Evolutionary conservation across 2,113 vertebrate species (phyloP), one percentile per base, ranked within the genome.

Genomic region (Salvelinus namaycush): DNA sequence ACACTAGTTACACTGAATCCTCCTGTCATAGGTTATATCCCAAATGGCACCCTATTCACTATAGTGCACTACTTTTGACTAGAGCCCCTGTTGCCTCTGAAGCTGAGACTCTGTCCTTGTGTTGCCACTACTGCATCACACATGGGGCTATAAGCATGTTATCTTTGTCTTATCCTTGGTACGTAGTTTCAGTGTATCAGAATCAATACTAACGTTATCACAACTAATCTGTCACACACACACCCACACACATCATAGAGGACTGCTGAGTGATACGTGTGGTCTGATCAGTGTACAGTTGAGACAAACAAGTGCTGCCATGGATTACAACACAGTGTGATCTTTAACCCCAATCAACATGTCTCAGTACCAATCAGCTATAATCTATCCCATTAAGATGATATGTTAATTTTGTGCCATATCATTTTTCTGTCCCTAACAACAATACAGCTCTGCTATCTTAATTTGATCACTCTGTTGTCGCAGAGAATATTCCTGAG

Each of bases 1-100:
- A 88, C 74, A 44, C 34, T 9, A 51, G 16, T 65, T 62, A 78
- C 59, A 39, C 24, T 70, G 62, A 73, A 65, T 69, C 76, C 51
- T 14, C 20, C 22, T 24, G 4, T 9, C 11, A n/a, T 22, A 64
- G 60, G 20, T 64, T 64, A 8, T 12, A 22, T 22, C 6, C 11
- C 20, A 64, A 16, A 54, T 54, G 3, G 60, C 60, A 26, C 74
- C 82, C 57, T 68, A 62, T 75, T 34, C 70, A 65, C 72, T 66
- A 48, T 66, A 24, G 60, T 48, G 60, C 79, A 70, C 60, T 22
- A 22, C 60, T 24, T 9, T 64, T 22, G 20, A 64, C 60, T 4
- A 64, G 13, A 51, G 49, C 14, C 14, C 49, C 49, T 51, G 31
- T 31, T 18, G 51, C 16, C 3, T 1, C 14, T 14, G 14, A 54